Base-by-base conservation (phyloP, 2,113 vertebrate genomes). In the Gobiocypris rarus region DNA sequence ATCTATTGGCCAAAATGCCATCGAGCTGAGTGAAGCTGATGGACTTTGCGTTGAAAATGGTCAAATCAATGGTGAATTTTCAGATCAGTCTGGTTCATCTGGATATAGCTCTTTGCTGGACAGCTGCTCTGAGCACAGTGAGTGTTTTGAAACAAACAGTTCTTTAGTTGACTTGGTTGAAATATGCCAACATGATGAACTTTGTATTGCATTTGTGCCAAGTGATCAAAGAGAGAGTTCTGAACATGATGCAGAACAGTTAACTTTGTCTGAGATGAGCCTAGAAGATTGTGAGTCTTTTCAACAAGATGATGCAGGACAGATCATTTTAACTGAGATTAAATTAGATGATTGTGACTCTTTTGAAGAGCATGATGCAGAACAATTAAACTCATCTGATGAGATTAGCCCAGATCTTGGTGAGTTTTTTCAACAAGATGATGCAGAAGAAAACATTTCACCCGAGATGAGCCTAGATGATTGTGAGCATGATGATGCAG, bases 61-160 rank as follows among this genome's bases (percentile, higher is more conserved):
- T 79, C 86, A 80, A 75, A 28, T 84, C 31, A 83, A 58, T 43
- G 82, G 82, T 75, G 88, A 84, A 63, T 70, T 83, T 54, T 38
- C 56, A 56, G 87, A 89, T 54, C 58, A 86, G 85, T 90, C 84
- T 26, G 85, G 91, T 54, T 87, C 88, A 38, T 76, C 61, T 0
- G 88, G 88, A 87, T 92, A 89, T 91, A 92, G 89, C 85, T 87
- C 89, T 61, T 77, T 83, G 86, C 90, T 83, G 77, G 87, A 93
- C 13, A 85, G 89, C 89, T 90, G 91, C 85, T 63, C 76, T 89
- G 90, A 90, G 82, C 90, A 63, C 87, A 87, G 91, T 89, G 92
- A 93, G 90, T 88, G 88, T 91, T 93, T 91, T 81, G 58, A 82
- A 76, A 50, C 75, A 11, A 77, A 54, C 71, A 43, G 59, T 17